These are phyloP conservation scores for Megaustenia siamemsis DNA, from an alignment of 2,888 invertebrate species.

Conservation along the genomic window DNA sequence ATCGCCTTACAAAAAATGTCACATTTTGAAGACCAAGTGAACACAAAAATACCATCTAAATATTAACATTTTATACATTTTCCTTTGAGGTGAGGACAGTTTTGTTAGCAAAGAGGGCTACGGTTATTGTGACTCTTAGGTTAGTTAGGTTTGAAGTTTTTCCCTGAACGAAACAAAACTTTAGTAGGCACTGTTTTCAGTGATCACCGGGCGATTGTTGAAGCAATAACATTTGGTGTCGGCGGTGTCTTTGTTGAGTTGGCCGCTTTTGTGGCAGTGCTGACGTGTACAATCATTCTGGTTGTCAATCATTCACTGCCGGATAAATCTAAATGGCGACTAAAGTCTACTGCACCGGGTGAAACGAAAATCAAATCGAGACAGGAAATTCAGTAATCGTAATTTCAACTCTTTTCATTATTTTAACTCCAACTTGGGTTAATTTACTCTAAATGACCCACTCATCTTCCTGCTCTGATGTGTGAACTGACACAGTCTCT, in stretches of 20 bases:
- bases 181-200: background rate
- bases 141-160: background rate
- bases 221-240: background rate
- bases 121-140: background rate
- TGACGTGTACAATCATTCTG: background rate
- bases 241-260: background rate
- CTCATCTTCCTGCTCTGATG: too few species aligned
- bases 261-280: background rate
- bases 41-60: too few species aligned
- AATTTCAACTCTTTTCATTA: slow-evolving; percentile 3
- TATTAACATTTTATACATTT: background rate
- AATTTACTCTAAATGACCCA: background rate
- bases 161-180: slow-evolving; percentile 5
- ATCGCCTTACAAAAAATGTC: too few species aligned
- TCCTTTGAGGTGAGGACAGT: background rate
- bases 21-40: too few species aligned
- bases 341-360: background rate
- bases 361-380: background rate
- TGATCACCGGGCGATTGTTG: background rate
- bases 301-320: slow-evolving; percentile 18
- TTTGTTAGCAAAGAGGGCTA: background rate
- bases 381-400: slow-evolving; percentile 21
- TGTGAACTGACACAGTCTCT: too few species aligned
- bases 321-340: slow-evolving; percentile 12
- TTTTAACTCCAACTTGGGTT: slow-evolving; percentile 5